Evolutionary conservation across 2,797 vertebrate genomes (phyloP), one percentile per base, ranked within the genome.

Genomic region (Sebastes diaconus): DNA sequence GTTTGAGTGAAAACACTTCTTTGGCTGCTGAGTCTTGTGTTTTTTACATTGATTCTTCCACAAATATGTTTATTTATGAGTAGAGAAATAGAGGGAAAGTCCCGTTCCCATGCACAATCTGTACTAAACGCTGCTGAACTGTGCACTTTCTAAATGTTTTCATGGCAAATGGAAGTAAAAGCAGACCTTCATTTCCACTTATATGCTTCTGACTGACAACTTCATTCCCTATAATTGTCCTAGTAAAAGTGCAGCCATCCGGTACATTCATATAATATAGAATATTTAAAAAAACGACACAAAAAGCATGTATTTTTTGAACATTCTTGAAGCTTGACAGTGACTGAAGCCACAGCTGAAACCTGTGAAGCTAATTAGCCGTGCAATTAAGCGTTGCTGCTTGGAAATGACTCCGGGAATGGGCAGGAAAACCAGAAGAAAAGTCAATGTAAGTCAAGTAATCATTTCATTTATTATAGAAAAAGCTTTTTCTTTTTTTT

Each of bases 51-150:
- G 6, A 14, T 34, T 67, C 13, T 32, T 16, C 18, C 30, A 58
- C 63, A 68, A 71, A 75, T 20, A 6, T 77, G n/a, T 52, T 61
- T 71, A 64, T 78, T 70, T n/a, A 63, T 52, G 66, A 50, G 39
- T 5, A 66, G 29, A 66, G 1, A 63, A 36, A 8, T 24, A 27
- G 11, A 16, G 22, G 18, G 59, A 50, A 32, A 13, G 8, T 25
- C 32, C 1, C 14, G 6, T 36, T 2, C 16, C 8, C 4, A 3
- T 39, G n/a, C n/a, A 46, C 46, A 60, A 8, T 29, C 50, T 30
- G 10, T 10, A 29, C 67, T 6, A 9, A 61, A 60, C 24, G 4
- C 36, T 16, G 8, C 55, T 58, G 10, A 65, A 66, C 13, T 24
- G 12, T 54, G 8, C 69, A 18, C 1, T n/a, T 54, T 54, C 22